Evolutionary conservation across 2,888 invertebrate species (phyloP).

Genomic region (Poecilobothrus nobilitatus): DNA sequence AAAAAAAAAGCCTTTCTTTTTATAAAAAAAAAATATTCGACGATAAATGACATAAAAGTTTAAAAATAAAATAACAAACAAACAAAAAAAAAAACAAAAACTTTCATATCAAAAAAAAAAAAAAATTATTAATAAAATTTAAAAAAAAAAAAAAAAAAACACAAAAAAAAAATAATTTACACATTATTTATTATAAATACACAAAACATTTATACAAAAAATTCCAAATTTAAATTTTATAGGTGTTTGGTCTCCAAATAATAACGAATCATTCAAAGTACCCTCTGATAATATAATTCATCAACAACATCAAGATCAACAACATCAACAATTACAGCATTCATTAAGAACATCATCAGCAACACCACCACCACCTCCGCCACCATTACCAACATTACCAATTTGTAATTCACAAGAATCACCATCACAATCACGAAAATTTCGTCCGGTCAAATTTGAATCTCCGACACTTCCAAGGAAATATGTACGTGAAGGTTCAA

Average conservation of each 20-base stretch:
- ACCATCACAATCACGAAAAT: conserved; percentile 66
- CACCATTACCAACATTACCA: conserved; percentile 53
- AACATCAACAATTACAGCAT: not conserved
- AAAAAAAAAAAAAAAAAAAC: too few species aligned
- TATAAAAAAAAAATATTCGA: too few species aligned
- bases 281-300: not conserved
- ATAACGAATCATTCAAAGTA: conserved; percentile 10
- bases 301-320: conserved; percentile 16
- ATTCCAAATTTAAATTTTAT: conserved; percentile 18
- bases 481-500: conserved; percentile 31
- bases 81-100: not conserved
- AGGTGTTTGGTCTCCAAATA: conserved; percentile 55
- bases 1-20: too few species aligned
- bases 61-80: not conserved
- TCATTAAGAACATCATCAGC: conserved; percentile 12
- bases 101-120: not conserved
- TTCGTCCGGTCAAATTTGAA: conserved; percentile 69
- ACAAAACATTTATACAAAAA: conserved; percentile 6
- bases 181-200: not conserved
- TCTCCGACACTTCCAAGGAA: conserved; percentile 54
- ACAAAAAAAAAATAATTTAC: not conserved
- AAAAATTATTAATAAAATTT: not conserved
- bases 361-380: conserved; percentile 37
- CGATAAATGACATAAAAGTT: not conserved
- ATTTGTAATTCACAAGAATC: conserved; percentile 71